Evolutionary conservation across 2,113 vertebrate genomes (phyloP).

Genomic region (Bos javanicus): DNA sequence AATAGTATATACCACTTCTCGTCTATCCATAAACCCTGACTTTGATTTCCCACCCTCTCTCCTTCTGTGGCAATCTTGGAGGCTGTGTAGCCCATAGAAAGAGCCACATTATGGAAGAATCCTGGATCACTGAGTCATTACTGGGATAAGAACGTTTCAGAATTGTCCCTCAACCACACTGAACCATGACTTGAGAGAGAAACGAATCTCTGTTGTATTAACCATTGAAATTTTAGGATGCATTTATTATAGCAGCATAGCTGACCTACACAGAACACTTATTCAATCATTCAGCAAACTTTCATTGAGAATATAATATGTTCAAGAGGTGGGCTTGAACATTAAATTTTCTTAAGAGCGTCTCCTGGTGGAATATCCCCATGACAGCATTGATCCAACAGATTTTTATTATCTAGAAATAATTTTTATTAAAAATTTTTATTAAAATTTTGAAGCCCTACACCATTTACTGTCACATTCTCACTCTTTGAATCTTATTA

Average conservation of each 20-base stretch:
- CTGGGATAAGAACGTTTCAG: neutral
- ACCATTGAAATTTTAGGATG: neutral
- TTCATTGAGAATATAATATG: neutral
- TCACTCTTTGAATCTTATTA: neutral
- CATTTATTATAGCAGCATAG: neutral
- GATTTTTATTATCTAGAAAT: conserved; percentile 3
- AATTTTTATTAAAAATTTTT: neutral
- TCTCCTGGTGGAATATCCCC: neutral
- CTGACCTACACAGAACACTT: neutral
- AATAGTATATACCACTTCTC: neutral
- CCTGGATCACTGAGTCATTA: neutral
- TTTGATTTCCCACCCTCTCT: neutral
- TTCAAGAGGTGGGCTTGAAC: neutral
- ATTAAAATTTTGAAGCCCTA: neutral
- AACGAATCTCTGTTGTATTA: neutral
- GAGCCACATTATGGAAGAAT: neutral
- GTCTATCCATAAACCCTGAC: neutral
- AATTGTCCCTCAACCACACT: neutral
- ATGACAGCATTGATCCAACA: neutral
- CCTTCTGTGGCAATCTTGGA: neutral
- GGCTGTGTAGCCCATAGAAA: neutral
- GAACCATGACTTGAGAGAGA: neutral
- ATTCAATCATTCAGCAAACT: neutral
- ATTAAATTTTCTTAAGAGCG: neutral
- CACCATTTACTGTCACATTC: neutral